Percentiles rank a stretch among this genome's conserved stretches.
phyloP scores from a whole-genome alignment of 2,888 invertebrate species.

The Temnothorax rugatulus region DNA sequence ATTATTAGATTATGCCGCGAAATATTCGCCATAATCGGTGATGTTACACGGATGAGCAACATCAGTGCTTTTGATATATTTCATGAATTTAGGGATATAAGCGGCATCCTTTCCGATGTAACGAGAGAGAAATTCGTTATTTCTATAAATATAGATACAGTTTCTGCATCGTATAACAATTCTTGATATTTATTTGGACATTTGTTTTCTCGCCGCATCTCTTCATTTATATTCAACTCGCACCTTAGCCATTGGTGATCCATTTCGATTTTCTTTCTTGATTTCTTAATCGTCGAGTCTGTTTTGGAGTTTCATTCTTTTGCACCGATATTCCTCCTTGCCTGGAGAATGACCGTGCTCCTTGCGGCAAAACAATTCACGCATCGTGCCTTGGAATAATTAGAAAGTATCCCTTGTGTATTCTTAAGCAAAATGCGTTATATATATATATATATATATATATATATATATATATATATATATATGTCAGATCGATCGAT shows the following conservation, averaged over 20 bases:
- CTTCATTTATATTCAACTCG: neutral
- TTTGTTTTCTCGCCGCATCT: neutral
- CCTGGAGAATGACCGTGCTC: slow-evolving; percentile 47
- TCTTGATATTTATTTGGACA: neutral
- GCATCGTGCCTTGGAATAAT: slow-evolving; percentile 71
- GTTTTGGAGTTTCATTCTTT: neutral
- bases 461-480: neutral
- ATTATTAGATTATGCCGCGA: slow-evolving; percentile 50
- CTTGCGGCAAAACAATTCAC: slow-evolving; percentile 62
- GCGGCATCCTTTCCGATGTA: neutral
- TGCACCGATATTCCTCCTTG: slow-evolving; percentile 47
- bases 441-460: slow-evolving; percentile 14
- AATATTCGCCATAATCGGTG: slow-evolving; percentile 16
- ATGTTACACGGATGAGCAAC: slow-evolving; percentile 11
- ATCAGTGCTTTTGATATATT: slow-evolving; percentile 13
- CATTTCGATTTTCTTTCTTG: neutral
- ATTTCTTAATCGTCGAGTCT: neutral
- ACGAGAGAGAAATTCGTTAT: slow-evolving; percentile 1
- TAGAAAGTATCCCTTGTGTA: slow-evolving; percentile 63
- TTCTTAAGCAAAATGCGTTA: slow-evolving; percentile 33
- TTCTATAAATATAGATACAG: slow-evolving; percentile 2
- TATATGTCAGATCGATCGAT: slow-evolving; percentile 55
- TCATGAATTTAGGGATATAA: neutral
- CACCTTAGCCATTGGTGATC: neutral
- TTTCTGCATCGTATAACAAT: neutral